Evolutionary conservation across 1,140 invertebrate genomes (phyloP), one percentile per base, ranked within the genome.

Genomic region (Sarcophaga peregrina): DNA sequence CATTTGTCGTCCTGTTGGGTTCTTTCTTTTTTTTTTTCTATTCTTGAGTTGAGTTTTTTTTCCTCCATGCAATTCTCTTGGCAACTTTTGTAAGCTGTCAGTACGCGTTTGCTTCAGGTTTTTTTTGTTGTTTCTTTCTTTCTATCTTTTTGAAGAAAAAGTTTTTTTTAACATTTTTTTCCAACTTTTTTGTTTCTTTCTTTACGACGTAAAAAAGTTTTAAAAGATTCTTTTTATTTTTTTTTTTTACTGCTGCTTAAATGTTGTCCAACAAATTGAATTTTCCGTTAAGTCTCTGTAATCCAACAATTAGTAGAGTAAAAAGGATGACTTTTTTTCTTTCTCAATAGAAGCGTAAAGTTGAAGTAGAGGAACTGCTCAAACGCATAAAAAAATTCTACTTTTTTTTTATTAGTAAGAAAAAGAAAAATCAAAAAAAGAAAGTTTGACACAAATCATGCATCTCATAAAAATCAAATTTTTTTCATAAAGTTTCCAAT

Each of bases 41-140:
- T 72, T 17, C n/a, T 72, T 20, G 5, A 58, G 54, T 11, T 75
- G 10, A 3, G 1, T 11, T 20, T 75, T 20, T 13, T 17, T 15
- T 11, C 6, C 20, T 75, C 1, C 37, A 11, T 58, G 10, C 10
- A 46, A 48, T 17, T 80, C 48, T 50, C 78, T 58, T 80, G 78
- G 48, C 78, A 80, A 80, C 78, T 80, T 46, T 75, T 80, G 50
- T 37, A 54, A 80, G 48, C 78, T 80, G 78, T 80, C 78, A 80
- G 78, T 58, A 50, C 78, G 50, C 78, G 54, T 80, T 80, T 58
- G 52, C 52, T 80, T 50, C 48, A 52, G 48, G 9, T n/a, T 54
- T 58, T 80, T 80, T 54, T 54, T 20, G 0, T 13, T 15, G 9
- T 25, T n/a, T 80, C 37, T 78, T 46, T 78, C 10, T 46, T 78